These are phyloP conservation scores for Apoda limacodes DNA, from an alignment of 2,888 invertebrate species.

Conservation along the genomic window DNA sequence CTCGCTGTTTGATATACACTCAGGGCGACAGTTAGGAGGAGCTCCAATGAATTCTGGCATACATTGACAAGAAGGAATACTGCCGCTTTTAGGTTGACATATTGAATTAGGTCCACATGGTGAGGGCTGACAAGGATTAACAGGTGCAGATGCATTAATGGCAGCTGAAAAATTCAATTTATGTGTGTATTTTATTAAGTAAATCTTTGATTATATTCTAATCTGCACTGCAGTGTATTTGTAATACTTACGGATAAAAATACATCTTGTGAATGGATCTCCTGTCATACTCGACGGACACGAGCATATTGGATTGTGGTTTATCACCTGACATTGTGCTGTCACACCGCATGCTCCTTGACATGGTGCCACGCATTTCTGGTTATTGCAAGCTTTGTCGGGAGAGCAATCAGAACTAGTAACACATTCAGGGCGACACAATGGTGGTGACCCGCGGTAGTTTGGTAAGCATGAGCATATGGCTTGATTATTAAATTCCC, in stretches of 20 bases:
- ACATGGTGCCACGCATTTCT: slow-evolving; percentile 80
- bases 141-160: no score
- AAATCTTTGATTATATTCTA: neutral
- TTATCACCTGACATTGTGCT: slow-evolving; percentile 80
- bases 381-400: slow-evolving; percentile 77
- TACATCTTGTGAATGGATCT: slow-evolving; percentile 75
- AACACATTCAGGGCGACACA: slow-evolving; percentile 80
- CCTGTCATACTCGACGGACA: slow-evolving; percentile 75
- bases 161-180: no score
- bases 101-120: slow-evolving; percentile 82
- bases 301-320: slow-evolving; percentile 80
- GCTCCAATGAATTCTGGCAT: slow-evolving; percentile 74
- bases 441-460: slow-evolving; percentile 75
- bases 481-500: slow-evolving; percentile 71
- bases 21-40: slow-evolving; percentile 79
- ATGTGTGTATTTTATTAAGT: slow-evolving; percentile 3
- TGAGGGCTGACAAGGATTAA: slow-evolving; percentile 78
- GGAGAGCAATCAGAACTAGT: slow-evolving; percentile 78
- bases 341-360: slow-evolving; percentile 82
- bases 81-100: slow-evolving; percentile 67
- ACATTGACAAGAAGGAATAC: slow-evolving; percentile 78
- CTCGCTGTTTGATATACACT: slow-evolving; percentile 80
- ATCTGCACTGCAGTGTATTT: no score
- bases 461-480: slow-evolving; percentile 75
- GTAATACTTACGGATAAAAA: slow-evolving; percentile 53